These are phyloP conservation scores for Andrena bicolor DNA, from an alignment of 2,888 invertebrate genomes.

Conservation along the genomic window DNA sequence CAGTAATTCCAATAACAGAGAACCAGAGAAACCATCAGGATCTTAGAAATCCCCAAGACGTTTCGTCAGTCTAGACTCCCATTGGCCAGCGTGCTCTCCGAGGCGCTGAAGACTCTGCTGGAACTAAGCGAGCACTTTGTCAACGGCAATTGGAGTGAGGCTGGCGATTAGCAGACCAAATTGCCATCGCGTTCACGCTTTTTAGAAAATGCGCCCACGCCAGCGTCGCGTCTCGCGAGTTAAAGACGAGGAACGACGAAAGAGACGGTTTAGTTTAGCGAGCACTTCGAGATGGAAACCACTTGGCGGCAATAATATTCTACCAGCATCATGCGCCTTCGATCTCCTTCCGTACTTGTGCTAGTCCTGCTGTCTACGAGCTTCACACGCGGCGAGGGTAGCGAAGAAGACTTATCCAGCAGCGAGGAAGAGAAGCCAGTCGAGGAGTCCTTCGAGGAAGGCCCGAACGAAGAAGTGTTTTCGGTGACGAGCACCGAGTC, in stretches of 20 bases:
- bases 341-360: not conserved
- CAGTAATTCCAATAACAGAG: not conserved
- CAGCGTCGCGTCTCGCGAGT: conserved; percentile 54
- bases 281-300: conserved; percentile 51
- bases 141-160: conserved; percentile 75
- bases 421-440: not conserved
- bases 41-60: not conserved
- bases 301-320: not conserved
- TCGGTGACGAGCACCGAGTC: conserved; percentile 7
- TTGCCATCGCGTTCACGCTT: conserved; percentile 77
- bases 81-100: not conserved
- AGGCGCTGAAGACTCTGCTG: conserved; percentile 48
- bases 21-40: not conserved
- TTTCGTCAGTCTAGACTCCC: not conserved
- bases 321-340: not conserved
- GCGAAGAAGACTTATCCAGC: fast-evolving
- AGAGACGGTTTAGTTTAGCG: conserved; percentile 72
- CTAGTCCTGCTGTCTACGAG: not conserved
- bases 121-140: conserved; percentile 75
- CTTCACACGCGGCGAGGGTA: not conserved
- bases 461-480: conserved; percentile 1
- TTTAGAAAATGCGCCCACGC: conserved; percentile 71
- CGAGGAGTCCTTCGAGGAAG: conserved; percentile 19
- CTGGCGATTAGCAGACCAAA: conserved; percentile 70
- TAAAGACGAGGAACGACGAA: conserved; percentile 71